Conservation (phyloP, 2,888 invertebrate species). For the Notodonta ziczac region DNA sequence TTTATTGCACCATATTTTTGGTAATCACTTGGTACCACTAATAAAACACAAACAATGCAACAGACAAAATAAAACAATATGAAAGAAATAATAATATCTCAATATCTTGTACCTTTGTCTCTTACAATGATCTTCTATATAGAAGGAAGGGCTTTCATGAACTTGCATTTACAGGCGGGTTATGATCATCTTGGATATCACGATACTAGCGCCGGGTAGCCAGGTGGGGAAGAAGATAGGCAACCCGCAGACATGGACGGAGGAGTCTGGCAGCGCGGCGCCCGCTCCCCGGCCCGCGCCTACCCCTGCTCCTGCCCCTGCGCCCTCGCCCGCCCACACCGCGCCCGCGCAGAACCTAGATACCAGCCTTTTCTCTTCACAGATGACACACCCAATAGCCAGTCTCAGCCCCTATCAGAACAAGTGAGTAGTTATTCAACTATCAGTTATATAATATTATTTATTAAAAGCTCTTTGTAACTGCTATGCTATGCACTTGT, state of each 20-base stretch:
- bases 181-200: conserved; percentile 92
- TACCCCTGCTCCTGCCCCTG: conserved; percentile 34
- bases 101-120: too few species aligned
- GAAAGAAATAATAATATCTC: too few species aligned
- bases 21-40: too few species aligned
- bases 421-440: conserved; percentile 85
- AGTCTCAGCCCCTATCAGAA: conserved; percentile 97
- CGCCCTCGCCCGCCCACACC: conserved; percentile 45
- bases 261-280: conserved; percentile 54
- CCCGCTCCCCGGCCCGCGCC: conserved; percentile 51
- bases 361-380: conserved; percentile 71
- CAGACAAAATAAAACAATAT: too few species aligned
- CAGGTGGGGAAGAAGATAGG: conserved; percentile 91
- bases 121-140: too few species aligned
- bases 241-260: conserved; percentile 89
- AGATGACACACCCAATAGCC: conserved; percentile 90
- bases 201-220: conserved; percentile 88
- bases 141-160: too few species aligned
- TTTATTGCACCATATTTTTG: too few species aligned
- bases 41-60: too few species aligned
- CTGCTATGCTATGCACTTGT: too few species aligned
- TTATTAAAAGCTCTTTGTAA: too few species aligned
- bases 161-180: conserved; percentile 86
- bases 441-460: too few species aligned
- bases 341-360: conserved; percentile 60